phyloP scores from a whole-genome alignment of 2,888 invertebrate genomes.

The Blastobasis adustella region DNA sequence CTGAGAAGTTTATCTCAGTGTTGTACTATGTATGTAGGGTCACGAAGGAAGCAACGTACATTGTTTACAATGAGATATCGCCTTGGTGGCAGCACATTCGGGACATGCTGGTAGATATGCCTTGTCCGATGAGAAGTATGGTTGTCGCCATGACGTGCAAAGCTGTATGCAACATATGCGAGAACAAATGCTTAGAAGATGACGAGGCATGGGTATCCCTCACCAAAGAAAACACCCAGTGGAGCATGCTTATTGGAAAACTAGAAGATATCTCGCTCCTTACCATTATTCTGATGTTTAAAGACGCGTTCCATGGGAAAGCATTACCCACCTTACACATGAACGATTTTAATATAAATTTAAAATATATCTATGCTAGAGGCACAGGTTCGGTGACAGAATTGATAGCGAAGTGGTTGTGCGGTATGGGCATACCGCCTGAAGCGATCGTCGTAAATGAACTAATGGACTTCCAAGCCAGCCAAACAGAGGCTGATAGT shows the following conservation, averaged over 20 bases:
- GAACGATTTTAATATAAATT: slow-evolving; percentile 75
- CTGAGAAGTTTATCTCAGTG: slow-evolving; percentile 80
- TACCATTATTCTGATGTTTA: slow-evolving; percentile 78
- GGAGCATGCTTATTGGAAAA: slow-evolving; percentile 90
- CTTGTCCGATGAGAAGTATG: slow-evolving; percentile 84
- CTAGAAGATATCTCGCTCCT: slow-evolving; percentile 91
- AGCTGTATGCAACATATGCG: slow-evolving; percentile 77
- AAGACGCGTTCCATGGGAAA: slow-evolving; percentile 49
- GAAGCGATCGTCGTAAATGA: slow-evolving; percentile 74
- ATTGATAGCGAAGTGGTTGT: slow-evolving; percentile 90
- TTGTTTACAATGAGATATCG: slow-evolving; percentile 81
- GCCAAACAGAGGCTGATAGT: slow-evolving; percentile 19
- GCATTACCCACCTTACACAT: slow-evolving; percentile 71
- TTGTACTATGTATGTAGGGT: slow-evolving; percentile 79
- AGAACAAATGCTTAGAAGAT: slow-evolving; percentile 52
- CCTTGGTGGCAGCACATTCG: slow-evolving; percentile 89
- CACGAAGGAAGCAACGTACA: slow-evolving; percentile 74
- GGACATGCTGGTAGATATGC: slow-evolving; percentile 81
- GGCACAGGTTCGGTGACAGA: slow-evolving; percentile 92
- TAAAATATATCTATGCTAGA: slow-evolving; percentile 78
- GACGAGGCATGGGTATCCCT: slow-evolving; percentile 87
- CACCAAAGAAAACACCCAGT: slow-evolving; percentile 89
- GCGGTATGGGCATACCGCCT: slow-evolving; percentile 82
- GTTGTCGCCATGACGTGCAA: slow-evolving; percentile 89
- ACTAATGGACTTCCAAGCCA: slow-evolving; percentile 38